phyloP scores from a whole-genome alignment of 2,888 invertebrate genomes.

The Anticlea derivata region DNA sequence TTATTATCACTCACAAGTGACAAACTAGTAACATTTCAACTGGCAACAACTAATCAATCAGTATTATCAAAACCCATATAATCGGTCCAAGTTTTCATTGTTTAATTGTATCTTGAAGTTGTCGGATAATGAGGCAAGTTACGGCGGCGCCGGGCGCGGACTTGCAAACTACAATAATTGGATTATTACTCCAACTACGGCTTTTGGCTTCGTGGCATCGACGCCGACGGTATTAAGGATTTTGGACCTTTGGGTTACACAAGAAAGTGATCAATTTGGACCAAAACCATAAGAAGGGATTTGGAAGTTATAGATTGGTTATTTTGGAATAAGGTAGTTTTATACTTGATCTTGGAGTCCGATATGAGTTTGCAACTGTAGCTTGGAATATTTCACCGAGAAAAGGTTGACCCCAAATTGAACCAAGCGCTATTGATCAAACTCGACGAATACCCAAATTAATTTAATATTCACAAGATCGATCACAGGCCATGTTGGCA shows the following conservation, averaged over 20 bases:
- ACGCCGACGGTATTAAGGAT: neutral
- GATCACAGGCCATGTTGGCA: conserved; percentile 6
- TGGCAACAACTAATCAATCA: conserved; percentile 15
- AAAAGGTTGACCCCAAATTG: neutral
- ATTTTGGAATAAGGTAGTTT: neutral
- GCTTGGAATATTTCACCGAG: neutral
- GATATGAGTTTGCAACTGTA: neutral
- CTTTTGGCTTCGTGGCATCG: conserved; percentile 2
- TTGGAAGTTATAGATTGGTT: neutral
- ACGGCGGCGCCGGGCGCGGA: neutral
- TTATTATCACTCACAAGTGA: neutral
- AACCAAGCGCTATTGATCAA: conserved; percentile 8
- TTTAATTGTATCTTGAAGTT: conserved; percentile 25
- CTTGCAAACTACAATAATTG: conserved; percentile 25
- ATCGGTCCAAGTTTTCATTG: conserved; percentile 24
- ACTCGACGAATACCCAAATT: conserved; percentile 14
- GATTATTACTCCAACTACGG: conserved; percentile 15
- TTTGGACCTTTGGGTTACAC: neutral
- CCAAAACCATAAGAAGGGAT: conserved; percentile 2
- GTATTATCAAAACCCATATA: conserved; percentile 21
- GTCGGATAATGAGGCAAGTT: conserved; percentile 22
- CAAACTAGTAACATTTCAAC: neutral
- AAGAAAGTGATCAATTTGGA: conserved; percentile 4
- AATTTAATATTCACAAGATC: conserved; percentile 16
- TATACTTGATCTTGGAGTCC: too few species aligned